Evolutionary conservation across 1,140 invertebrate genomes (phyloP).

Genomic region (Orius laevigatus): DNA sequence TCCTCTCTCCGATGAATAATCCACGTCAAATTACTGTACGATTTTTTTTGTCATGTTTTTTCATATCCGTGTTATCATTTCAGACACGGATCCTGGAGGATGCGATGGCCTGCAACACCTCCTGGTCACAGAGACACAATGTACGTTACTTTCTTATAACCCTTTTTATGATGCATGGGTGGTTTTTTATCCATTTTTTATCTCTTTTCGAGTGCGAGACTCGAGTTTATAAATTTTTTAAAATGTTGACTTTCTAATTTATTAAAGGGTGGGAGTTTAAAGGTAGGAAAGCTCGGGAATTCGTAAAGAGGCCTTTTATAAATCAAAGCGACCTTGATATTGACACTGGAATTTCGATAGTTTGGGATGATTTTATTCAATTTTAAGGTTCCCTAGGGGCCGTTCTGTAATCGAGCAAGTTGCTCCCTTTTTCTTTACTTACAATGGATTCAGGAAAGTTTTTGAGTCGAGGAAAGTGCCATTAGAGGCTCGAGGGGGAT

Average conservation of each 20-base stretch:
- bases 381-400: no score
- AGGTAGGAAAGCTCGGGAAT: no score
- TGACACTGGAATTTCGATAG: no score
- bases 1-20: conserved; percentile 10
- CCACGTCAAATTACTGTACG: neutral
- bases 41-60: conserved; percentile 9
- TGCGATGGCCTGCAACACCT: conserved; percentile 74
- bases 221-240: conserved; percentile 3
- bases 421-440: no score
- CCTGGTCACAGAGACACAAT: conserved; percentile 72
- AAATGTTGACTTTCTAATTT: conserved; percentile 6
- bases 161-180: conserved; percentile 3
- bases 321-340: no score
- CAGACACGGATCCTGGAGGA: conserved; percentile 77
- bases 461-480: no score
- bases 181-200: neutral
- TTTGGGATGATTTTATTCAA: no score
- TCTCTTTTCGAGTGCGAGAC: neutral
- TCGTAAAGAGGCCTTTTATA: no score
- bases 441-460: no score
- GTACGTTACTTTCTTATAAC: conserved; percentile 38
- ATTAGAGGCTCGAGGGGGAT: no score
- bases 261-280: neutral
- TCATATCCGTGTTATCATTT: conserved; percentile 29
- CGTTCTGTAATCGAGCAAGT: no score